These are phyloP conservation scores for Enteromius treurensis DNA, from an alignment of 2,797 vertebrate species.

Conservation along the genomic window DNA sequence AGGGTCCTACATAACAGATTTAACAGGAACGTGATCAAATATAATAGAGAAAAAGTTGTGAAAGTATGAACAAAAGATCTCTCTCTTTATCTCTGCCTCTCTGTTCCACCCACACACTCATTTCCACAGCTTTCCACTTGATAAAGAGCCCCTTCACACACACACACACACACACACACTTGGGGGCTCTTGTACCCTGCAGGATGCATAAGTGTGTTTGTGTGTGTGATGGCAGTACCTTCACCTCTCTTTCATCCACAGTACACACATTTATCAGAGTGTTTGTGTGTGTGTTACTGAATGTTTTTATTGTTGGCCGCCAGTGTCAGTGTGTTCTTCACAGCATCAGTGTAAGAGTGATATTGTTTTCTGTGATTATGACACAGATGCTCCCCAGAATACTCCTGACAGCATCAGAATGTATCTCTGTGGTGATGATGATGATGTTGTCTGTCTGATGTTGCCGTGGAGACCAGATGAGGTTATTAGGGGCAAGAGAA, in stretches of 20 bases:
- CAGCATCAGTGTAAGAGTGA: background rate
- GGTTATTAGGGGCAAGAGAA: background rate
- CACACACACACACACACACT: background rate
- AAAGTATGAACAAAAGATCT: conserved; percentile 23
- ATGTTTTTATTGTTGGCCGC: background rate
- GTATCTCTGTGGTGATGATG: background rate
- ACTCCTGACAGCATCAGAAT: conserved; percentile 10
- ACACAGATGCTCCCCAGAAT: background rate
- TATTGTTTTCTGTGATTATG: background rate
- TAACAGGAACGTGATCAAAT: background rate
- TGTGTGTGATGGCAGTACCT: background rate
- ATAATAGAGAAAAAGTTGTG: conserved; percentile 6
- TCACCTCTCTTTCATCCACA: background rate
- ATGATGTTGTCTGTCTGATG: background rate
- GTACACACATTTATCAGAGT: background rate
- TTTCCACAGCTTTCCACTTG: conserved; percentile 18
- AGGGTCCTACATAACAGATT: background rate
- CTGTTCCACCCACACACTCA: conserved; percentile 8
- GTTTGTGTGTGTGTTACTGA: background rate
- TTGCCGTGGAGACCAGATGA: conserved; percentile 14
- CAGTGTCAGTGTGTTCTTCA: background rate
- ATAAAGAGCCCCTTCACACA: conserved; percentile 5
- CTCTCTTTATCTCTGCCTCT: conserved; percentile 3
- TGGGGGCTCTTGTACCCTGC: background rate
- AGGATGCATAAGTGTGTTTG: background rate